phyloP scores from a whole-genome alignment of 2,113 vertebrate species.

The Petromus typicus region DNA sequence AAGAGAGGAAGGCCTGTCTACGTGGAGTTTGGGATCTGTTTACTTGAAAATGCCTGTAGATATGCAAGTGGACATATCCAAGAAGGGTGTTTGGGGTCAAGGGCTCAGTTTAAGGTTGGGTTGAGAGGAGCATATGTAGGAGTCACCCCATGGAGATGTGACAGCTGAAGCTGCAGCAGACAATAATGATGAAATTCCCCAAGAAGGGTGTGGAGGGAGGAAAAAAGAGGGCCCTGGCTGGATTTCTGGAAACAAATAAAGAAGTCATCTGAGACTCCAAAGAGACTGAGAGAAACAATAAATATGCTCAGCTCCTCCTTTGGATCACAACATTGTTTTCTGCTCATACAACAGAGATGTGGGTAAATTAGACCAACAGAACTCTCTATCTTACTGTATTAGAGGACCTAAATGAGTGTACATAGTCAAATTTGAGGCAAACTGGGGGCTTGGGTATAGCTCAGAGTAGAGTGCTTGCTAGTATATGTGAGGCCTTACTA shows the following conservation, averaged over 20 bases:
- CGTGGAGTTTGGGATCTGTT: neutral
- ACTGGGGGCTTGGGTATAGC: neutral
- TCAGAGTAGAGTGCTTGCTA: neutral
- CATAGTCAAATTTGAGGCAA: constrained; percentile 28
- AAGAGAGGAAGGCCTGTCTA: neutral
- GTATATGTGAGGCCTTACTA: neutral
- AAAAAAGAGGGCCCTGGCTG: neutral
- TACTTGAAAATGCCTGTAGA: neutral
- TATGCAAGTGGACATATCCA: neutral
- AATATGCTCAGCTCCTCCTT: neutral
- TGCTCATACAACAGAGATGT: constrained; percentile 7
- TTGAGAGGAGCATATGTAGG: neutral
- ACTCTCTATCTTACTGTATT: neutral
- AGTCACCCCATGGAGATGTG: neutral
- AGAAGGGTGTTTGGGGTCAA: neutral
- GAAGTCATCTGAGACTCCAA: constrained; percentile 41
- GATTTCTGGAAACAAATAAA: constrained; percentile 53
- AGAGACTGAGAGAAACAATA: constrained; percentile 41
- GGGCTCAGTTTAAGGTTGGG: neutral
- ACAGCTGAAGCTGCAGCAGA: neutral
- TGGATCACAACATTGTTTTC: neutral
- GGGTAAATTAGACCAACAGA: constrained; percentile 10
- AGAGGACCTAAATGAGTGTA: neutral
- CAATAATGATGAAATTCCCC: constrained; percentile 46
- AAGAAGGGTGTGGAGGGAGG: neutral